Evolutionary conservation across 2,797 vertebrate species (phyloP).

Genomic region (Micromesistius poutassou): DNA sequence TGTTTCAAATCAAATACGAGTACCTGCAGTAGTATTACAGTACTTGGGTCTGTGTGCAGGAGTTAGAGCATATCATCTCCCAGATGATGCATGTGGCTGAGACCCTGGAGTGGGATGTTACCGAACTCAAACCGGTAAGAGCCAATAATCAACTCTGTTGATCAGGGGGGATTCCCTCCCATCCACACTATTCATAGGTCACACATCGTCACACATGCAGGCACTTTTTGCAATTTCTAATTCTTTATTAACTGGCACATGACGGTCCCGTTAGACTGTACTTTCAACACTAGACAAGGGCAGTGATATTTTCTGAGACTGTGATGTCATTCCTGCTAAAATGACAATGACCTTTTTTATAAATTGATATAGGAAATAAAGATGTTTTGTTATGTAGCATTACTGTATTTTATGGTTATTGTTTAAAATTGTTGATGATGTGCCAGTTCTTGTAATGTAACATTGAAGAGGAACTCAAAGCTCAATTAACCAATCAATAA

Average conservation of each 20-base stretch:
- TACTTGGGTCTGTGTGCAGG: slow-evolving; percentile 68
- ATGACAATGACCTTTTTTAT: neutral
- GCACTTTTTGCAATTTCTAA: neutral
- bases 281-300: neutral
- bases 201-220: too few species aligned
- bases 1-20: too few species aligned
- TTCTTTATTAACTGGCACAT: neutral
- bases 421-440: neutral
- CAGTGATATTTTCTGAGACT: neutral
- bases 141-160: neutral
- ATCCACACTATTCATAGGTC: neutral
- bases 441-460: neutral
- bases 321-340: neutral
- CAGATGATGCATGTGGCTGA: slow-evolving; percentile 98
- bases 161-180: neutral
- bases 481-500: neutral
- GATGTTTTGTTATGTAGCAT: neutral
- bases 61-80: slow-evolving; percentile 91
- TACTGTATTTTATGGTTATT: neutral
- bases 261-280: too few species aligned
- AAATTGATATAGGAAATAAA: neutral
- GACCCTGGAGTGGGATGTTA: slow-evolving; percentile 95
- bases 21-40: neutral
- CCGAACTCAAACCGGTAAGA: slow-evolving; percentile 89
- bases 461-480: neutral